These are phyloP conservation scores for Notiomystis cincta DNA, from an alignment of 2,113 vertebrate species.

Conservation along the genomic window DNA sequence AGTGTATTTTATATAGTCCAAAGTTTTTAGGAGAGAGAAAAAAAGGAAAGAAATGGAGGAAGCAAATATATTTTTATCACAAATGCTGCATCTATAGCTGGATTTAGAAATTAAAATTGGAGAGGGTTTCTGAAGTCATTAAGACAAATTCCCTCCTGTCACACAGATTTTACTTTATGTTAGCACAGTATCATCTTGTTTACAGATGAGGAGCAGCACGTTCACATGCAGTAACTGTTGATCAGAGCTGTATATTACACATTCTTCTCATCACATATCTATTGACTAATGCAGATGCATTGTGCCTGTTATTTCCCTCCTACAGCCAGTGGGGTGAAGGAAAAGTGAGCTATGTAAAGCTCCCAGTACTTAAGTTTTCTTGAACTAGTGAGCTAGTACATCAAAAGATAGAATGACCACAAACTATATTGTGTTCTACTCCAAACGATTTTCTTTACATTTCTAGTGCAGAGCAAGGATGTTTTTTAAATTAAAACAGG, in stretches of 20 bases:
- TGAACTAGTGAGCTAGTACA: neutral
- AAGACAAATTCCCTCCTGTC: neutral
- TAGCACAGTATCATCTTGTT: neutral
- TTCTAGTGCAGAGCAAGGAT: neutral
- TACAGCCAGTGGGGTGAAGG: neutral
- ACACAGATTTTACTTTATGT: neutral
- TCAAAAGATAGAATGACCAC: conserved; percentile 10
- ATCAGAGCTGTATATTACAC: neutral
- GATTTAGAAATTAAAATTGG: neutral
- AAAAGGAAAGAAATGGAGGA: neutral
- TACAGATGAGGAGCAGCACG: neutral
- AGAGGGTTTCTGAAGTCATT: neutral
- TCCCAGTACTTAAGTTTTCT: neutral
- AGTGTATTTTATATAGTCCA: neutral
- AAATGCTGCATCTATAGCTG: neutral
- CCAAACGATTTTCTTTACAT: neutral
- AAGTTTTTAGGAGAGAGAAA: neutral
- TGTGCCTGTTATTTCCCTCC: neutral
- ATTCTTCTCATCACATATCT: neutral
- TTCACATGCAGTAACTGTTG: neutral
- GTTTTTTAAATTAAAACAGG: neutral
- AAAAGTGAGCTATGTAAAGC: neutral
- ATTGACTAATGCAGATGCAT: neutral
- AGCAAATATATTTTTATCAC: neutral
- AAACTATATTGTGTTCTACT: neutral